phyloP scores from a whole-genome alignment of 2,888 invertebrate genomes.

The Marasmarcha lunaedactyla region DNA sequence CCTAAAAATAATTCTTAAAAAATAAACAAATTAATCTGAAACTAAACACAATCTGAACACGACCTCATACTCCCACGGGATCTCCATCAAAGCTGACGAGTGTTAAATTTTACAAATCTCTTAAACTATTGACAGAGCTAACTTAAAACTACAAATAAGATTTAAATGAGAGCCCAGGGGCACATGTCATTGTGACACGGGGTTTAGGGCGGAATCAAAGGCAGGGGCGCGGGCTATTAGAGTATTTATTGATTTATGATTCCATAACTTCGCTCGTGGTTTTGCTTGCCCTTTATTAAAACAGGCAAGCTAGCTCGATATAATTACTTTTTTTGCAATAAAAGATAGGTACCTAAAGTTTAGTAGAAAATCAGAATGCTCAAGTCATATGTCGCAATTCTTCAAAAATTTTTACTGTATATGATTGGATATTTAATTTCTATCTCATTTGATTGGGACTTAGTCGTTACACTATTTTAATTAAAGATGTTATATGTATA shows the following conservation, averaged over 20 bases:
- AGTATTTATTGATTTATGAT: conserved; percentile 1
- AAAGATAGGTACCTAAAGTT: too few relatives aligned
- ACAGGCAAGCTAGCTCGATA: too few relatives aligned
- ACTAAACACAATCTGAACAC: not conserved
- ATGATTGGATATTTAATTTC: too few relatives aligned
- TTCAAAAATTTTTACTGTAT: too few relatives aligned
- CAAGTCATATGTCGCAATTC: too few relatives aligned
- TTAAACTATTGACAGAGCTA: conserved; percentile 50
- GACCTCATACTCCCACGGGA: conserved; percentile 1
- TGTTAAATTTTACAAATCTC: conserved; percentile 5
- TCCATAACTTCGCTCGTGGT: conserved; percentile 2
- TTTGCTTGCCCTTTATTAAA: too few relatives aligned
- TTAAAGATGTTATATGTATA: too few relatives aligned
- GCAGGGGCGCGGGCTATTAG: not conserved
- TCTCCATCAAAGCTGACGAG: not conserved
- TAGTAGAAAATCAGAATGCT: too few relatives aligned
- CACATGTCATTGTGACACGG: conserved; percentile 16
- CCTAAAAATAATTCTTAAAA: too few relatives aligned
- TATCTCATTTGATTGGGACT: too few relatives aligned
- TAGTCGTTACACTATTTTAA: too few relatives aligned
- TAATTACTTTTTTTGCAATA: too few relatives aligned
- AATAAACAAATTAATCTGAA: not conserved
- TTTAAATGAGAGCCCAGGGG: conserved; percentile 44
- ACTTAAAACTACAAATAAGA: conserved; percentile 65
- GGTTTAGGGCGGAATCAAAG: conserved; percentile 13